Base-by-base conservation (phyloP, 1,140 invertebrate genomes). In the fruit fly (Drosophila melanogaster) region DNA sequence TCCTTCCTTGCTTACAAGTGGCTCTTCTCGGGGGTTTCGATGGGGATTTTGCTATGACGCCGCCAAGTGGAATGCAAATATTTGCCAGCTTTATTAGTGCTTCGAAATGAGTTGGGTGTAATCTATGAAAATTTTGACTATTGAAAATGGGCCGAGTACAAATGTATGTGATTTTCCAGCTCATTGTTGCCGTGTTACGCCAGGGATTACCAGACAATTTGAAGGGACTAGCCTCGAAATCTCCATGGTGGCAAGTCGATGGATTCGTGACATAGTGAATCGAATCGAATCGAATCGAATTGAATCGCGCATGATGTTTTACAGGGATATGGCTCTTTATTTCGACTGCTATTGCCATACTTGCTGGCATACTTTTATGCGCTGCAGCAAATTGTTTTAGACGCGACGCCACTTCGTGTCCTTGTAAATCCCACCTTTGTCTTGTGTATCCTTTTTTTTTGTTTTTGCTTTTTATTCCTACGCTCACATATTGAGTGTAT, bases 351-450 rank as follows among this genome's bases (percentile, higher is more conserved):
- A 14, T 53, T 56, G 43, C 38, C 49, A 33, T n/a, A n/a, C n/a
- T n/a, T n/a, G n/a, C n/a, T 43, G 56, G 55, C 53, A 53, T 54
- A 57, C 59, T 62, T 77, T 77, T 64, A 71, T 78, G 74, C 67
- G 57, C 14, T 67, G 76, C 46, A 37, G 53, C 26, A 61, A 79
- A 73, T 79, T 67, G 46, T 79, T 73, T 73, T 66, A 26, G 73
- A 47, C 72, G 49, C 62, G 41, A 38, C 50, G 72, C 37, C 30
- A 55, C 49, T 41, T 40, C 19, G 40, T 47, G 57, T 64, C 59
- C 64, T 65, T 67, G 64, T n/a, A 24, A 38, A 47, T 55, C 15
- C 30, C 3, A 11, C n/a, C 15, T 46, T 17, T 14, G 15, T 40
- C 3, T 24, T 67, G 44, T 24, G 44, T 50, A 37, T 50, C 22